Evolutionary conservation across 1,140 invertebrate genomes (phyloP).

Genomic region (Dendrolimus kikuchii): DNA sequence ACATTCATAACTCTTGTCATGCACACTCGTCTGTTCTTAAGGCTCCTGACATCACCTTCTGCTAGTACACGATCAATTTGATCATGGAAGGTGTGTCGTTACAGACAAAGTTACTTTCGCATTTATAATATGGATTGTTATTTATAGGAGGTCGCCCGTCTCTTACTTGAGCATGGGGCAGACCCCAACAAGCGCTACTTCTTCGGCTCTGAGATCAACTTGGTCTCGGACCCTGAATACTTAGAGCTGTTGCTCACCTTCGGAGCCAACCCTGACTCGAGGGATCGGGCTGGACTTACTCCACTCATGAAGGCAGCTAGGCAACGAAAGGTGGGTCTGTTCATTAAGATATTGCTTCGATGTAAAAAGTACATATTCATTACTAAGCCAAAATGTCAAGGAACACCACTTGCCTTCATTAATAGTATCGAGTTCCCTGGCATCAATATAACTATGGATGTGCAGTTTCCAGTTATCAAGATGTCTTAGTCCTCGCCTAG

Average conservation of each 20-base stretch:
- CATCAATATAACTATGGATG: too few relatives aligned
- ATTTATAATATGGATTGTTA: background rate
- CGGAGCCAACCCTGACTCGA: conserved; percentile 89
- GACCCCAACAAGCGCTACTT: conserved; percentile 88
- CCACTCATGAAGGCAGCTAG: conserved; percentile 91
- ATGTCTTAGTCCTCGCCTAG: too few relatives aligned
- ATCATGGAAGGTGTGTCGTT: too few relatives aligned
- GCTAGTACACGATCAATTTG: too few relatives aligned
- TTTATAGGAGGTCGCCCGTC: conserved; percentile 76
- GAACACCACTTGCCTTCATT: too few relatives aligned
- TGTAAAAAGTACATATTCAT: background rate
- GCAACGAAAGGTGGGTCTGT: conserved; percentile 76
- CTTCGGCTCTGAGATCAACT: conserved; percentile 91
- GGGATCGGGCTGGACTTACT: conserved; percentile 86
- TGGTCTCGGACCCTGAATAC: conserved; percentile 87
- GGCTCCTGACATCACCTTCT: too few relatives aligned
- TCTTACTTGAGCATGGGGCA: conserved; percentile 80
- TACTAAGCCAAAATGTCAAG: too few relatives aligned
- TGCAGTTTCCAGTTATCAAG: too few relatives aligned
- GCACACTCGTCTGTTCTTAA: too few relatives aligned
- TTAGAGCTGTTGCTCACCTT: conserved; percentile 87
- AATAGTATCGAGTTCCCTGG: too few relatives aligned
- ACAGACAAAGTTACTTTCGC: too few relatives aligned
- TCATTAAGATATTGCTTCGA: background rate
- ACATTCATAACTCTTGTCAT: too few relatives aligned